These are phyloP conservation scores for Grallaria varia DNA, from an alignment of 2,113 vertebrate species.

Conservation along the genomic window DNA sequence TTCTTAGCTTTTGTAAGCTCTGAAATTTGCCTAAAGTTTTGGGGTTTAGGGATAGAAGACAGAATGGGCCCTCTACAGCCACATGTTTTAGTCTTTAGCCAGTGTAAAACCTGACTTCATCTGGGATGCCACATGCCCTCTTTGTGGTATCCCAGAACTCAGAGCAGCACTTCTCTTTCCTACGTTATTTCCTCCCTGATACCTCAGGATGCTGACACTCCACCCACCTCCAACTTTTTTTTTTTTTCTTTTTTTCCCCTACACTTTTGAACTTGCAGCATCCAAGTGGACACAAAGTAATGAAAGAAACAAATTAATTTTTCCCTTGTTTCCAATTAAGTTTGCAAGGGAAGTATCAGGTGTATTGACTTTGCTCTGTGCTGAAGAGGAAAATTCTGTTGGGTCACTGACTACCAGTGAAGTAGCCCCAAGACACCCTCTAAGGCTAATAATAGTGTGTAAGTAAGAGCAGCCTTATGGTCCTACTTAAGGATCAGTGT, in stretches of 20 bases:
- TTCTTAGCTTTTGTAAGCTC: background rate
- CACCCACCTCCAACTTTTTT: background rate
- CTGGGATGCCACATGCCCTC: fast-evolving
- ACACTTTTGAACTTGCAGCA: background rate
- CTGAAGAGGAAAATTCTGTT: background rate
- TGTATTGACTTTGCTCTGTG: background rate
- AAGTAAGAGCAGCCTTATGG: background rate
- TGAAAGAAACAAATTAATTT: background rate
- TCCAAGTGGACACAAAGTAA: background rate
- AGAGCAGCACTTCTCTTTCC: background rate
- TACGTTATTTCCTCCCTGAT: background rate
- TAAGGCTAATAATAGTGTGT: background rate
- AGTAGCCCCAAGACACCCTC: background rate
- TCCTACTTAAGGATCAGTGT: background rate
- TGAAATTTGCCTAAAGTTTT: background rate
- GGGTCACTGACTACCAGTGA: background rate
- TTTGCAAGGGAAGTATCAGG: background rate
- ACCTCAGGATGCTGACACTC: background rate
- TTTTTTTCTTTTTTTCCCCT: background rate
- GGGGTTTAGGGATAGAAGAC: background rate
- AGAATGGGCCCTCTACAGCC: background rate
- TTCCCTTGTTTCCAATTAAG: background rate
- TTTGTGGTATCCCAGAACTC: background rate
- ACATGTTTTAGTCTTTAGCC: background rate
- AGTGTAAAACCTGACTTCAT: background rate